Percentiles rank a stretch among this genome's conserved stretches.
phyloP scores from a whole-genome alignment of 2,888 invertebrate species.

The Parochlus steinenii region DNA sequence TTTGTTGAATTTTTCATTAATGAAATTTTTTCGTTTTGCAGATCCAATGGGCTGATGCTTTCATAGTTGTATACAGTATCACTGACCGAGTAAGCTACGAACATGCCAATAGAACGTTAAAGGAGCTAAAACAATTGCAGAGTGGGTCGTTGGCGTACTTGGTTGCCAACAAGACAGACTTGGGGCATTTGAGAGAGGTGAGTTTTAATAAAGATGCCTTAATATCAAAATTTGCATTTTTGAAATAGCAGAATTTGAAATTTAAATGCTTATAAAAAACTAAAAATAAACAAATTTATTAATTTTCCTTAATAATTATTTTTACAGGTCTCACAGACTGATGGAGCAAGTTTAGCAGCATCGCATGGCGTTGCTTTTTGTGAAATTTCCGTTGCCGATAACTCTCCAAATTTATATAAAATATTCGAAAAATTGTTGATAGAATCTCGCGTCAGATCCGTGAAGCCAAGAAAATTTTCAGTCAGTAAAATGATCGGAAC shows the following conservation, averaged over 20 bases:
- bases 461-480: constrained; percentile 53
- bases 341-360: constrained; percentile 49
- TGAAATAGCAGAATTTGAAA: too few species aligned
- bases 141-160: constrained; percentile 40
- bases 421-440: constrained; percentile 52
- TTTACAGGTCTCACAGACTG: constrained; percentile 49
- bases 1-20: too few species aligned
- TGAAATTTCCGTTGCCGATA: constrained; percentile 66
- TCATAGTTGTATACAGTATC: constrained; percentile 59
- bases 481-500: constrained; percentile 61
- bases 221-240: too few species aligned
- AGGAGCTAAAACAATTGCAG: constrained; percentile 37
- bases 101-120: constrained; percentile 46
- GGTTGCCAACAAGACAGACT: constrained; percentile 63
- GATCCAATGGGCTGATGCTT: constrained; percentile 65
- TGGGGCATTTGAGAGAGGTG: constrained; percentile 62
- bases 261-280: too few species aligned
- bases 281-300: too few species aligned
- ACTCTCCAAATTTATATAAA: constrained; percentile 52
- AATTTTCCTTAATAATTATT: too few species aligned
- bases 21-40: too few species aligned
- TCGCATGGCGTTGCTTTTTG: constrained; percentile 55
- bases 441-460: constrained; percentile 42
- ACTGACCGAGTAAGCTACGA: constrained; percentile 53
- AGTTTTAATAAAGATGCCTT: too few species aligned